phyloP scores from a whole-genome alignment of 2,113 vertebrate genomes.

The Phyllostomus hastatus region DNA sequence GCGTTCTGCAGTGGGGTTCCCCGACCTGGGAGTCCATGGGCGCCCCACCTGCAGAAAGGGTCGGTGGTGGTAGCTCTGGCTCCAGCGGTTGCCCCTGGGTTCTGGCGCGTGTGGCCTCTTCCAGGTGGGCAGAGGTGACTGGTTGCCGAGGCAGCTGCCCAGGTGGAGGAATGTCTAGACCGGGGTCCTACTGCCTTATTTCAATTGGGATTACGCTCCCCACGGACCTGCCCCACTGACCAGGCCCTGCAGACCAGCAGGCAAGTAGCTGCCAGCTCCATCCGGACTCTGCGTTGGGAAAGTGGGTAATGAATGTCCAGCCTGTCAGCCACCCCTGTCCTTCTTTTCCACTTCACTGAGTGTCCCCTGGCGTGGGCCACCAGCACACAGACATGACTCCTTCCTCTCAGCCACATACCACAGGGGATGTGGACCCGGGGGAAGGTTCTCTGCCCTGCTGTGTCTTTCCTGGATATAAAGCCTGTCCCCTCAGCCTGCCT shows the following conservation, averaged over 20 bases:
- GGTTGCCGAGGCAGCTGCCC: background rate
- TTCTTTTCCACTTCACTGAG: background rate
- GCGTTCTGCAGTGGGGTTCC: background rate
- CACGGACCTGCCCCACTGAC: fast-evolving
- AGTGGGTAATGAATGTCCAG: fast-evolving
- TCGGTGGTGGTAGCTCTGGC: background rate
- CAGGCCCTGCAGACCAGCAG: background rate
- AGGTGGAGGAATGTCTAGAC: background rate
- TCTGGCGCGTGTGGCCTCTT: background rate
- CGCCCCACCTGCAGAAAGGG: background rate
- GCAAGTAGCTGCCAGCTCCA: background rate
- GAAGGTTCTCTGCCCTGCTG: background rate
- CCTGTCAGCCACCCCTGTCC: fast-evolving
- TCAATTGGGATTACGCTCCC: background rate
- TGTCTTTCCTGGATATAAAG: background rate
- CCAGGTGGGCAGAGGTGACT: background rate
- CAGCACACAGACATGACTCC: background rate
- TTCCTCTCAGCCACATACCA: background rate
- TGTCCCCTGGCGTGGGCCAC: background rate
- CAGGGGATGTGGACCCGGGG: background rate
- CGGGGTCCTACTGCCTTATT: background rate
- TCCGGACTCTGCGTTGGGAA: background rate
- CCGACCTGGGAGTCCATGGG: too few relatives aligned
- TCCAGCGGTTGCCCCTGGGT: background rate
- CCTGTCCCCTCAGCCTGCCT: background rate